A percentile compares a stretch with the other conserved stretches of the same genome.
Conservation (phyloP, 1,140 invertebrate species). For the Centruroides sculpturatus region DNA sequence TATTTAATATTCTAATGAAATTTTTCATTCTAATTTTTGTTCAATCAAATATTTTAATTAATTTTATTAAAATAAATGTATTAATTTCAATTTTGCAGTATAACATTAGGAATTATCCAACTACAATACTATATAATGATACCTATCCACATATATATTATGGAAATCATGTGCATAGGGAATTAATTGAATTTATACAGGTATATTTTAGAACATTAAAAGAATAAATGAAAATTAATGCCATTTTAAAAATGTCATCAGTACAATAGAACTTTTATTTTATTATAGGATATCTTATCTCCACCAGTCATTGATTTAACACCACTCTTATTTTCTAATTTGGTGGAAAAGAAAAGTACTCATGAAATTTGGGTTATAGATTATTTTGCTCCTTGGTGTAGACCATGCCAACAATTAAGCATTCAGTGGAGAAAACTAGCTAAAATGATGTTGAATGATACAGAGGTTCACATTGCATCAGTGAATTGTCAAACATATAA, state of each 20-base stretch:
- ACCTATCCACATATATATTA: constrained; percentile 40
- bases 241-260: background rate
- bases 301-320: constrained; percentile 43
- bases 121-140: constrained; percentile 52
- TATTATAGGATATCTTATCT: constrained; percentile 31
- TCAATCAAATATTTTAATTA: too few relatives aligned
- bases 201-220: constrained; percentile 22
- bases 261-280: background rate
- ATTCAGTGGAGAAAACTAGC: constrained; percentile 46
- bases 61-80: background rate
- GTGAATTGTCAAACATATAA: constrained; percentile 49
- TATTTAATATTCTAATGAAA: too few relatives aligned
- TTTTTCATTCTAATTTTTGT: too few relatives aligned
- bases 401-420: constrained; percentile 46
- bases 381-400: constrained; percentile 53
- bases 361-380: constrained; percentile 46
- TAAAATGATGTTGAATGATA: constrained; percentile 22
- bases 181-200: constrained; percentile 51
- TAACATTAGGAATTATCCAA: constrained; percentile 55
- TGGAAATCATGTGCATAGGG: constrained; percentile 41
- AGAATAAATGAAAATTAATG: constrained; percentile 1
- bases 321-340: constrained; percentile 37
- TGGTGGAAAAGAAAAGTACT: constrained; percentile 34
- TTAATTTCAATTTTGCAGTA: constrained; percentile 36
- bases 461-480: constrained; percentile 44